These are phyloP conservation scores for Paramuricea clavata DNA, from an alignment of 92 coral and sea anemone species.

Conservation along the genomic window DNA sequence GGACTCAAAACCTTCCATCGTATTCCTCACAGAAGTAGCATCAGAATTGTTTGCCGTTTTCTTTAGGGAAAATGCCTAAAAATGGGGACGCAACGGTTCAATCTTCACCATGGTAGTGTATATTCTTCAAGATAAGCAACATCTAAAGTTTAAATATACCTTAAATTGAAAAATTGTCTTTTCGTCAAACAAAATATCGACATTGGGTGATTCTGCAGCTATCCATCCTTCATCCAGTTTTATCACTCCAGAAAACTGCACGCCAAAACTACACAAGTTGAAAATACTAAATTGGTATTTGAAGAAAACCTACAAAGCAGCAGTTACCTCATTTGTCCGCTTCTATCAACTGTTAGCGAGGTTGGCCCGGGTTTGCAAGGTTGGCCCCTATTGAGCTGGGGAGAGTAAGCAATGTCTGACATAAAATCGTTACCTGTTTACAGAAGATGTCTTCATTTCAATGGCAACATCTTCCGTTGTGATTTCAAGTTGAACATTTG, in stretches of 20 bases:
- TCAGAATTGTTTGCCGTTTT: conserved; percentile 75
- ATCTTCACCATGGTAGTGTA: not conserved
- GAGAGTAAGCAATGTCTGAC: too few relatives aligned
- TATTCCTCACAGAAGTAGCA: conserved; percentile 66
- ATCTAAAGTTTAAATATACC: conserved; percentile 52
- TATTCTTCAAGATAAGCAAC: not conserved
- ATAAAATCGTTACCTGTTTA: conserved; percentile 19
- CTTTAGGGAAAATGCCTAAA: conserved; percentile 71
- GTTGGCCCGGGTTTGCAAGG: too few relatives aligned
- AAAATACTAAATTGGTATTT: not conserved
- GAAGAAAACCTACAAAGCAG: too few relatives aligned
- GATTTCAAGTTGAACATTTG: conserved; percentile 34
- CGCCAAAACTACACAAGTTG: conserved; percentile 79
- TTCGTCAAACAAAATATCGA: conserved; percentile 78
- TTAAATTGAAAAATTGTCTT: conserved; percentile 75
- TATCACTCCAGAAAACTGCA: conserved; percentile 70
- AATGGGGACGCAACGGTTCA: not conserved
- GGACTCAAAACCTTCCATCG: conserved; percentile 72
- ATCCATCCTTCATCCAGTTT: conserved; percentile 64
- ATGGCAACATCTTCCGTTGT: conserved; percentile 1
- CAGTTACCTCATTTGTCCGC: too few relatives aligned
- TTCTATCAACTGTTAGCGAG: too few relatives aligned
- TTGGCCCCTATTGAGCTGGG: too few relatives aligned
- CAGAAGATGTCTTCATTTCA: conserved; percentile 27
- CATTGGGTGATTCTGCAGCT: conserved; percentile 63